Evolutionary conservation across 2,113 vertebrate genomes (phyloP).

Genomic region (Amia ocellicauda): DNA sequence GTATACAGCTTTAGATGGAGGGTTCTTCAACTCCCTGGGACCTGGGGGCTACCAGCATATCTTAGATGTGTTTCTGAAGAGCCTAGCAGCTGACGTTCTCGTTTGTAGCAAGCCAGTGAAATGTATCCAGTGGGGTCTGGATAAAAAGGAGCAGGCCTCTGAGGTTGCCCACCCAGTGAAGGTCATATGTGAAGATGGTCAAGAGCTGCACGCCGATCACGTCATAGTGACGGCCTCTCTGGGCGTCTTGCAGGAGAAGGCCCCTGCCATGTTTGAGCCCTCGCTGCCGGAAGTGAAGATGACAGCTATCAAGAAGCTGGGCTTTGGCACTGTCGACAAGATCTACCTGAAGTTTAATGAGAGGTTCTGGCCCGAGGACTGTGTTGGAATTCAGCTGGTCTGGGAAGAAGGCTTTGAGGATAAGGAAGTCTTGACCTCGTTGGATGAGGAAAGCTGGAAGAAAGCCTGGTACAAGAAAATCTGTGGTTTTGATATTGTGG

Average conservation of each 20-base stretch:
- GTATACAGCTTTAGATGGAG: slow-evolving; percentile 40
- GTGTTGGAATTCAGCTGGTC: slow-evolving; percentile 45
- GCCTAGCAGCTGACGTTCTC: slow-evolving; percentile 31
- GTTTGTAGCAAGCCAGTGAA: slow-evolving; percentile 29
- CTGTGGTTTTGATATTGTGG: slow-evolving; percentile 49
- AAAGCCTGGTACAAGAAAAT: slow-evolving; percentile 53
- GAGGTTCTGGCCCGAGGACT: slow-evolving; percentile 49
- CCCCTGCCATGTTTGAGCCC: slow-evolving; percentile 39
- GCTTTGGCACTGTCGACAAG: slow-evolving; percentile 49
- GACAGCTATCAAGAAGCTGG: slow-evolving; percentile 41
- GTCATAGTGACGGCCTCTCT: slow-evolving; percentile 43
- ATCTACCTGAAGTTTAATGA: slow-evolving; percentile 48
- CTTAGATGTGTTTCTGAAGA: slow-evolving; percentile 36
- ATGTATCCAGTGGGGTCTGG: slow-evolving; percentile 32
- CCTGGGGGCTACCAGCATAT: slow-evolving; percentile 44
- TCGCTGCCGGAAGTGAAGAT: slow-evolving; percentile 36
- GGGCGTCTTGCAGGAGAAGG: slow-evolving; percentile 41
- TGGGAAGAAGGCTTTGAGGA: slow-evolving; percentile 48
- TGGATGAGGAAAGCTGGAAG: slow-evolving; percentile 31
- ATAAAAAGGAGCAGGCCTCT: not conserved
- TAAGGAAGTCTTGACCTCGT: slow-evolving; percentile 21
- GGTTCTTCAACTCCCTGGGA: slow-evolving; percentile 45
- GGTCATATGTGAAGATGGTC: slow-evolving; percentile 38
- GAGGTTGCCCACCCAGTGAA: slow-evolving; percentile 20
- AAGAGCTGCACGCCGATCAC: slow-evolving; percentile 41